Evolutionary conservation across 2,888 invertebrate species (phyloP).

Genomic region (Synergus gifuensis): DNA sequence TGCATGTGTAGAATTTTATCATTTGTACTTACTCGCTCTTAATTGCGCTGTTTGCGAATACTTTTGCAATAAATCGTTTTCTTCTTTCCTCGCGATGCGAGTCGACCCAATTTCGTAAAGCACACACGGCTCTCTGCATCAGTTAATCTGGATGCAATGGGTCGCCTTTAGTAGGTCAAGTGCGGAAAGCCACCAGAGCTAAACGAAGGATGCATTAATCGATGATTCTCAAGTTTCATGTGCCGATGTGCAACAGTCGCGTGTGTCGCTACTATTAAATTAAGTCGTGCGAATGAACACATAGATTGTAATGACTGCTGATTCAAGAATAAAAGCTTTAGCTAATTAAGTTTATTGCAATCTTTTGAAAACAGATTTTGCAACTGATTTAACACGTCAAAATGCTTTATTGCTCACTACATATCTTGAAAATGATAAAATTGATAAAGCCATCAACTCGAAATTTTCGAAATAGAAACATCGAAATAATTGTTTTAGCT

Average conservation of each 20-base stretch:
- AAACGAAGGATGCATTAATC: slow-evolving; percentile 35
- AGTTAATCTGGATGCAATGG: slow-evolving; percentile 35
- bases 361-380: too few species aligned
- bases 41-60: slow-evolving; percentile 8
- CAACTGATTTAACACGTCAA: background rate
- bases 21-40: background rate
- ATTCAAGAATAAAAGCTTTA: background rate
- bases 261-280: background rate
- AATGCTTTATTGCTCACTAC: too few species aligned
- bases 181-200: slow-evolving; percentile 33
- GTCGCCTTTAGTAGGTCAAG: slow-evolving; percentile 34
- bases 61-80: slow-evolving; percentile 20
- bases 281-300: slow-evolving; percentile 4
- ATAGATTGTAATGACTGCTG: slow-evolving; percentile 22
- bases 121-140: slow-evolving; percentile 11
- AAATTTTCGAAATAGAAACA: background rate
- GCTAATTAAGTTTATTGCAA: background rate
- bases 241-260: slow-evolving; percentile 31
- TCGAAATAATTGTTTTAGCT: background rate
- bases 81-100: slow-evolving; percentile 25
- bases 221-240: slow-evolving; percentile 22
- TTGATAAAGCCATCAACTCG: too few species aligned
- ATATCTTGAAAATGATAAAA: too few species aligned
- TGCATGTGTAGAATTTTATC: background rate
- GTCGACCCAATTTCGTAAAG: slow-evolving; percentile 30